Evolutionary conservation across 35 echinoderm and acorn worm genomes (phyloP).

Genomic region (Stichopus chloronotus): DNA sequence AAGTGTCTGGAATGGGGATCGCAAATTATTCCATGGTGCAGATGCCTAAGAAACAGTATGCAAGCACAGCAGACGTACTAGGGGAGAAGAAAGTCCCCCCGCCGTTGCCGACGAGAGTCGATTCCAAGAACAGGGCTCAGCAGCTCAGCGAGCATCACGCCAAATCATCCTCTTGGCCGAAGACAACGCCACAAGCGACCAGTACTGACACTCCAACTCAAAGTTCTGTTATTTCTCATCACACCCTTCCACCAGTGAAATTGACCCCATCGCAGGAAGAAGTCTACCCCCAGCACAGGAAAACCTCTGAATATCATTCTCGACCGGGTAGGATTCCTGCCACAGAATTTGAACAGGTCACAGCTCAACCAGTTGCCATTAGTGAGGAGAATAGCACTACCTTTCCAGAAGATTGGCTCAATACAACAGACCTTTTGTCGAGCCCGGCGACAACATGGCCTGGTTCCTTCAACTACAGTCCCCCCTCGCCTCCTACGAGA

Average conservation of each 20-base stretch:
- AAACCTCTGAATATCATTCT: background rate
- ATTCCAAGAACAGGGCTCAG: conserved; percentile 59
- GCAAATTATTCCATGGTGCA: conserved; percentile 73
- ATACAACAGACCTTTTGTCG: background rate
- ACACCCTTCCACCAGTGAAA: conserved; percentile 65
- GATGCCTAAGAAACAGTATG: conserved; percentile 74
- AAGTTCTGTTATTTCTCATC: conserved; percentile 62
- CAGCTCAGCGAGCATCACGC: conserved; percentile 68
- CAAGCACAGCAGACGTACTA: conserved; percentile 57
- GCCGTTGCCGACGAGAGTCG: conserved; percentile 57
- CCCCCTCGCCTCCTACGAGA: conserved; percentile 55
- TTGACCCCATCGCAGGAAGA: conserved; percentile 66
- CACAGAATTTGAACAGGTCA: conserved; percentile 21
- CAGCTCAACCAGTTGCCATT: conserved; percentile 39
- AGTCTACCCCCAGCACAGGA: conserved; percentile 14
- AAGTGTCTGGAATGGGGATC: conserved; percentile 31
- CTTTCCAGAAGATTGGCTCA: conserved; percentile 16
- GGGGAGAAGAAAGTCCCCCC: conserved; percentile 64
- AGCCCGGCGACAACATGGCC: conserved; percentile 36
- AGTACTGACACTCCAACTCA: conserved; percentile 61
- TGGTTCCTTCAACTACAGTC: background rate
- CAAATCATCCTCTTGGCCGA: conserved; percentile 67
- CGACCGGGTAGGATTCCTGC: background rate
- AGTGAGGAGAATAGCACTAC: conserved; percentile 13
- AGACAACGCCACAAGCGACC: conserved; percentile 26